Evolutionary conservation across 2,797 vertebrate species (phyloP).

Genomic region (Lemur catta): DNA sequence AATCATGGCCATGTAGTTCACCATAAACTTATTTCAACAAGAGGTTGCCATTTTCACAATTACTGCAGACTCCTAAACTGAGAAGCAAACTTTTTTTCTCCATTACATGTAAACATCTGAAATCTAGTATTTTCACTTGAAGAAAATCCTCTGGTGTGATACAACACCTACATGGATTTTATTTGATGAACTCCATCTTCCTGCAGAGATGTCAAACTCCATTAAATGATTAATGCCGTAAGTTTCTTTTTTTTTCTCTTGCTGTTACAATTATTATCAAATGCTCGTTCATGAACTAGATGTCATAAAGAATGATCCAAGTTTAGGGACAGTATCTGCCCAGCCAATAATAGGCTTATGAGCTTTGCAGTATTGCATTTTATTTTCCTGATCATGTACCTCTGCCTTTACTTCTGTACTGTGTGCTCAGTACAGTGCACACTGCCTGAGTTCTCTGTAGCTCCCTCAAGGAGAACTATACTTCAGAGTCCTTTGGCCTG

Average conservation of each 20-base stretch:
- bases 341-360: background rate
- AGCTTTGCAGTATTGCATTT: background rate
- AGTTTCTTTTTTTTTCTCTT: background rate
- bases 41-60: slow-evolving; percentile 2
- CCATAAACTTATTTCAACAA: background rate
- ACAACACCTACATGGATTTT: background rate
- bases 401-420: background rate
- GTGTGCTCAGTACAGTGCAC: background rate
- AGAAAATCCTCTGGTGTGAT: background rate
- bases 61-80: background rate
- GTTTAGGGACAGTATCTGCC: background rate
- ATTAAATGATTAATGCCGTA: background rate
- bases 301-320: background rate
- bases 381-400: background rate
- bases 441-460: background rate
- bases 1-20: background rate
- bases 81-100: background rate
- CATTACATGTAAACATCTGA: background rate
- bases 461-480: background rate
- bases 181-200: background rate
- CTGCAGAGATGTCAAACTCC: background rate
- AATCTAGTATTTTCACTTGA: background rate
- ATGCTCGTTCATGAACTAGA: background rate
- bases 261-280: background rate
- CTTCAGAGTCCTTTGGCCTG: background rate